Conservation (phyloP, 2,113 vertebrate genomes). For the Amblyopsis rosae region DNA sequence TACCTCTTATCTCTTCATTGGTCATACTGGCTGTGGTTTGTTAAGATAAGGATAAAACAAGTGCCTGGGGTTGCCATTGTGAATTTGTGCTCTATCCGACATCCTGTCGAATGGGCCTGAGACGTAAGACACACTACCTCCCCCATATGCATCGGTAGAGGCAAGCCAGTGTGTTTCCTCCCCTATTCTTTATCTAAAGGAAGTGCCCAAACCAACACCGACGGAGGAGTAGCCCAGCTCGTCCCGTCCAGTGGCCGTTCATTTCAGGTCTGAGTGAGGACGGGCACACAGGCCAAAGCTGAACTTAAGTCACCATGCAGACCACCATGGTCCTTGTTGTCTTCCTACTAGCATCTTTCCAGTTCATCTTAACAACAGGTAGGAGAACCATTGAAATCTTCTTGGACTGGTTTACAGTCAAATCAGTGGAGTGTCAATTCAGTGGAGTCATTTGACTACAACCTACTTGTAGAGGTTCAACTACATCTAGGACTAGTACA, state of each 20-base stretch:
- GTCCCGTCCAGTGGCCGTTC: conserved; percentile 42
- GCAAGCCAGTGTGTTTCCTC: conserved; percentile 69
- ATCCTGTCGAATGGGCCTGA: conserved; percentile 26
- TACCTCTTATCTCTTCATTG: conserved; percentile 11
- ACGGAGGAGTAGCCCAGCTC: conserved; percentile 17
- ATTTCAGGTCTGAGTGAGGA: conserved; percentile 25
- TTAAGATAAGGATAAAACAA: conserved; percentile 56
- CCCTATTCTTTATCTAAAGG: conserved; percentile 64
- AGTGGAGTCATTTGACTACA: too few relatives aligned
- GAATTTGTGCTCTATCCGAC: conserved; percentile 25
- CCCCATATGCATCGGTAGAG: conserved; percentile 48
- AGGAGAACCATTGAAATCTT: not conserved
- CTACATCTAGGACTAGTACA: too few relatives aligned
- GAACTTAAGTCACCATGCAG: conserved; percentile 52
- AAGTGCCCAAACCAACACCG: conserved; percentile 69
- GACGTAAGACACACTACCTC: conserved; percentile 24
- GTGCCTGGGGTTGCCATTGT: conserved; percentile 30
- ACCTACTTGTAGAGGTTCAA: too few relatives aligned
- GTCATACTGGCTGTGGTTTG: conserved; percentile 11
- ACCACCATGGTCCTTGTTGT: conserved; percentile 30
- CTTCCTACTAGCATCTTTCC: conserved; percentile 34
- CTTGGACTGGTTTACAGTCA: not conserved
- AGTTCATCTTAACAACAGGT: conserved; percentile 45
- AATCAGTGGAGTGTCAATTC: not conserved
- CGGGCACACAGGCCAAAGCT: conserved; percentile 11